Evolutionary conservation across 2,797 vertebrate genomes (phyloP).

Genomic region (Phrynocephalus guinanensis): DNA sequence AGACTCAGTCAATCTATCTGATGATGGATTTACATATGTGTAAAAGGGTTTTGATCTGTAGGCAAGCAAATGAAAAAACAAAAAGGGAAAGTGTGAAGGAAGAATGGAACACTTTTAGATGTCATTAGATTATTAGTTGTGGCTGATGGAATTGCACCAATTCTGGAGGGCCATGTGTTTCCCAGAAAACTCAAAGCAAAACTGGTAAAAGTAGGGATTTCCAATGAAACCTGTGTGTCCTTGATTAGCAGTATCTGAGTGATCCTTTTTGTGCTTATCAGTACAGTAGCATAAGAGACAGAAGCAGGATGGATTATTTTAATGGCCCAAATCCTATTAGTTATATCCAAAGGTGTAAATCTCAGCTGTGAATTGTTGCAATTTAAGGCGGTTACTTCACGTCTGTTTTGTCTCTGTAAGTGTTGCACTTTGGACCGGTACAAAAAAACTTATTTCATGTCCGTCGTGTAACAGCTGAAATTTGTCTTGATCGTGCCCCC

Average conservation of each 20-base stretch:
- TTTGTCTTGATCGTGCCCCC: too few relatives aligned
- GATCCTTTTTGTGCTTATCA: background rate
- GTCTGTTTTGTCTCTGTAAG: too few relatives aligned
- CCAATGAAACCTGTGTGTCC: background rate
- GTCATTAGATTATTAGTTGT: background rate
- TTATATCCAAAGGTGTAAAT: too few relatives aligned
- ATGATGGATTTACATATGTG: background rate
- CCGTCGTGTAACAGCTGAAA: too few relatives aligned
- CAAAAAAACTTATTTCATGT: too few relatives aligned
- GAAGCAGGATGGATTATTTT: too few relatives aligned
- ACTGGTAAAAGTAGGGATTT: background rate
- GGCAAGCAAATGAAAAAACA: background rate
- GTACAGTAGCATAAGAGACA: background rate
- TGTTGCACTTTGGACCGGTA: too few relatives aligned
- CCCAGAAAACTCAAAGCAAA: background rate
- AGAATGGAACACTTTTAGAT: background rate
- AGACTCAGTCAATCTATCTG: background rate
- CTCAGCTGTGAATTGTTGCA: too few relatives aligned
- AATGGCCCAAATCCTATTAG: too few relatives aligned
- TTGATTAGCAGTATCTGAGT: background rate
- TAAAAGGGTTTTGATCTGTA: background rate
- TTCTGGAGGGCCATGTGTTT: background rate
- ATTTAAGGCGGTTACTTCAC: too few relatives aligned
- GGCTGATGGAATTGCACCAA: background rate
- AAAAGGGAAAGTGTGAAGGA: background rate